These are phyloP conservation scores for Chironomus striatipennis DNA, from an alignment of 1,140 invertebrate species.

Conservation along the genomic window DNA sequence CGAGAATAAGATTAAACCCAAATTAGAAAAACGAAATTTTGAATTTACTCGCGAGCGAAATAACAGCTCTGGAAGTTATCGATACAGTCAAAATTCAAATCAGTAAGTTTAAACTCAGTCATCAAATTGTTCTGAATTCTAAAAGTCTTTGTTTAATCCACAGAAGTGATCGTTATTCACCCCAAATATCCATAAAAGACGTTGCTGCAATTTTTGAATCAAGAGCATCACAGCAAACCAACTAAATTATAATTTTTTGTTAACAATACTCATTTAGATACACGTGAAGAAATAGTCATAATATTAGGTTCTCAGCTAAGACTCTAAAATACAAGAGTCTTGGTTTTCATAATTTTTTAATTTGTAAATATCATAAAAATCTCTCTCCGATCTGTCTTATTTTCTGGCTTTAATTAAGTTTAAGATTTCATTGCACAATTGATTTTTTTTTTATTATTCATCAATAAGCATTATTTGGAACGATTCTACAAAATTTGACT, in stretches of 20 bases:
- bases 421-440: too few relatives aligned
- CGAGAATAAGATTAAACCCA: conserved; percentile 1
- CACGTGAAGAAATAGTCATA: neutral
- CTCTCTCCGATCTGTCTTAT: too few relatives aligned
- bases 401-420: too few relatives aligned
- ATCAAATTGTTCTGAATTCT: neutral
- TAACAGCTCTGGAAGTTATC: conserved; percentile 24
- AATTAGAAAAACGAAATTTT: conserved; percentile 24
- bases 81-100: conserved; percentile 30
- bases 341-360: too few relatives aligned
- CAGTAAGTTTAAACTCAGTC: conserved; percentile 34
- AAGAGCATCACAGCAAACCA: conserved; percentile 41
- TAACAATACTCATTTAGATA: conserved; percentile 24
- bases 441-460: neutral
- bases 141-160: conserved; percentile 31
- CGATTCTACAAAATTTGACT: too few relatives aligned
- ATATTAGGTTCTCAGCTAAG: too few relatives aligned
- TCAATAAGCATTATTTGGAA: too few relatives aligned
- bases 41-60: conserved; percentile 23
- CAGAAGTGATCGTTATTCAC: conserved; percentile 56
- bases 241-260: conserved; percentile 24
- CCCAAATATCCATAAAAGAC: conserved; percentile 62
- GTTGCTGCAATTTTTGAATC: conserved; percentile 70
- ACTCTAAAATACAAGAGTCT: too few relatives aligned
- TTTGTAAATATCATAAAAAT: too few relatives aligned